Base-by-base conservation (phyloP, 1,140 invertebrate species). In the Argopecten irradians region DNA sequence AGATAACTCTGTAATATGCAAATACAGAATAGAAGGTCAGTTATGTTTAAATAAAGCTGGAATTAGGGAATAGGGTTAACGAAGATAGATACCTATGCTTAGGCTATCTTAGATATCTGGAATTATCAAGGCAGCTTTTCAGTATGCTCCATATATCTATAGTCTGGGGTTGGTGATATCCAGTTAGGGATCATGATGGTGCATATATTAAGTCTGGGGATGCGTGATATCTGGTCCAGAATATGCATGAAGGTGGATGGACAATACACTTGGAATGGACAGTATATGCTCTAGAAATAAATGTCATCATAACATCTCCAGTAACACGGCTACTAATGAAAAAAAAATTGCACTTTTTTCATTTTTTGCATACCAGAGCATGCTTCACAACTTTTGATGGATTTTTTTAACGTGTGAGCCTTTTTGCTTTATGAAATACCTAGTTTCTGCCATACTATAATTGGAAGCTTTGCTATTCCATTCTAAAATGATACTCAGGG, bases 381-480 rank as follows among this genome's bases (percentile, higher is more conserved):
- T 71, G 55, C 55, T 71, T 55, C 11, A 71, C 55, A 71, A 71
- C 55, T 71, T 3, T 71, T 71, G 22, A 71, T 28, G 55, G 55
- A 71, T 71, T 28, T 71, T 71, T 28, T 28, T 71, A n/a, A n/a
- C n/a, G 55, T 71, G 55, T 71, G 55, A 71, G 55, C 55, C 55
- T 71, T 28, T n/a, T 71, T 71, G 55, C 55, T 71, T 71, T n/a
- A 28, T n/a, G 1, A 46, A 71, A 28, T n/a, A 71, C 28, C 55
- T 71, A n/a, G n/a, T 71, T 71, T 71, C 55, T 71, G n/a, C 55
- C 55, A 71, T 71, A 28, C n/a, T 71, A 71, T 71, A 71, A n/a
- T n/a, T 71, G 55, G 55, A 71, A 71, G 55, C 55, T 71, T 71
- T 71, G 55, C 55, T 71, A 71, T n/a, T 39, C 5, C 5, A 39